phyloP scores from a whole-genome alignment of 2,797 vertebrate genomes.

The Apodemus agrarius region DNA sequence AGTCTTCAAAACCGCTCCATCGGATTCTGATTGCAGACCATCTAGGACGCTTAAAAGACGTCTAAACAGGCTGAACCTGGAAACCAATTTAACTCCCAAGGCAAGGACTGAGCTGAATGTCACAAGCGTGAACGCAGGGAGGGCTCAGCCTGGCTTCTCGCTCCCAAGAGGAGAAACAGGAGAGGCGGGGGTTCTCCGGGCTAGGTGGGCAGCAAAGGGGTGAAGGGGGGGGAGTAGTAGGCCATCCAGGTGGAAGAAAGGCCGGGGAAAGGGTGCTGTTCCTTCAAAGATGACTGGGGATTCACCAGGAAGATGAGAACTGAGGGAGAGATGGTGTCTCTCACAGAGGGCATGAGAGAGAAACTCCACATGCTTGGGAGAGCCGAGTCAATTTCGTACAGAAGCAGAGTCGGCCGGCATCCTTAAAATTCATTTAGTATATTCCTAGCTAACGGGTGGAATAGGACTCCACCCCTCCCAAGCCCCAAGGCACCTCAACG shows the following conservation, averaged over 20 bases:
- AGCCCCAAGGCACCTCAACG: neutral
- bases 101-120: neutral
- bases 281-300: too few relatives aligned
- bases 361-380: neutral
- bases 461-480: neutral
- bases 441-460: neutral
- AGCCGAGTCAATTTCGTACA: neutral
- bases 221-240: neutral
- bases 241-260: neutral
- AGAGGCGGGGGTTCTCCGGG: too few relatives aligned
- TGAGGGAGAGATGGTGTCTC: neutral
- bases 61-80: neutral
- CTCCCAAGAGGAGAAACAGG: neutral
- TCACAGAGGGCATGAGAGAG: neutral
- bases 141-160: neutral
- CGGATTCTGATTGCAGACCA: slow-evolving; percentile 12
- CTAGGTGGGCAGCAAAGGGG: neutral
- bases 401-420: neutral
- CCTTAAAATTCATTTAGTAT: neutral
- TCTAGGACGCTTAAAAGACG: neutral
- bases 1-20: slow-evolving; percentile 1
- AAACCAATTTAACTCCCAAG: neutral
- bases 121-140: neutral
- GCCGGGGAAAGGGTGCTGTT: neutral
- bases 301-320: neutral